Conservation (phyloP, 2,797 vertebrate genomes). For the Rousettus madagascariensis region DNA sequence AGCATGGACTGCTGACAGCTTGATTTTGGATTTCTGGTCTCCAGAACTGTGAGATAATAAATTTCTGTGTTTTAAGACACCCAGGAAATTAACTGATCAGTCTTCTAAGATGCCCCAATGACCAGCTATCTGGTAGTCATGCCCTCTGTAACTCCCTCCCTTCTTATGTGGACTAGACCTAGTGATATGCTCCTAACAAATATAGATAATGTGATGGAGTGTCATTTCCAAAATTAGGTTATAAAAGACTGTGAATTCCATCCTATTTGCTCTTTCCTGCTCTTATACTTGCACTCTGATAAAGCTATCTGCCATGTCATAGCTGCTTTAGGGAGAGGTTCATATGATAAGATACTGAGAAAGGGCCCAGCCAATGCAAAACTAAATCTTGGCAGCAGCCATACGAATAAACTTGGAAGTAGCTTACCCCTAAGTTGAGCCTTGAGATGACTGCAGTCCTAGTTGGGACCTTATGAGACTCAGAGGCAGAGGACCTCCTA, state of each 20-base stretch:
- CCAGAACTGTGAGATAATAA: background rate
- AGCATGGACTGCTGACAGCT: fast-evolving
- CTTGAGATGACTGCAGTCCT: background rate
- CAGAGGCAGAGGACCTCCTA: background rate
- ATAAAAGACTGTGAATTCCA: background rate
- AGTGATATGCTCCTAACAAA: background rate
- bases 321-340: background rate
- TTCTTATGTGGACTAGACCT: background rate
- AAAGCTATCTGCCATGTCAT: background rate
- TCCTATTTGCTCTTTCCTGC: background rate
- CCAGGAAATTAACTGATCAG: background rate
- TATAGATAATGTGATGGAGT: fast-evolving
- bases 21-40: background rate
- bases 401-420: background rate
- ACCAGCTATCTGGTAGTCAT: background rate
- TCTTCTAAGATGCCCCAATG: background rate
- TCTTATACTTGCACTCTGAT: background rate
- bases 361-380: background rate
- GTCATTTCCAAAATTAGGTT: background rate
- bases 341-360: background rate
- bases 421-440: fast-evolving
- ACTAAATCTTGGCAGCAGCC: background rate
- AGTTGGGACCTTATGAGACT: background rate
- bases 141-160: fast-evolving
- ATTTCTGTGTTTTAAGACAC: background rate